A percentile compares a stretch with the other conserved stretches of the same genome.
Conservation (phyloP, 2,888 invertebrate genomes). For the Cephus pulcher region DNA sequence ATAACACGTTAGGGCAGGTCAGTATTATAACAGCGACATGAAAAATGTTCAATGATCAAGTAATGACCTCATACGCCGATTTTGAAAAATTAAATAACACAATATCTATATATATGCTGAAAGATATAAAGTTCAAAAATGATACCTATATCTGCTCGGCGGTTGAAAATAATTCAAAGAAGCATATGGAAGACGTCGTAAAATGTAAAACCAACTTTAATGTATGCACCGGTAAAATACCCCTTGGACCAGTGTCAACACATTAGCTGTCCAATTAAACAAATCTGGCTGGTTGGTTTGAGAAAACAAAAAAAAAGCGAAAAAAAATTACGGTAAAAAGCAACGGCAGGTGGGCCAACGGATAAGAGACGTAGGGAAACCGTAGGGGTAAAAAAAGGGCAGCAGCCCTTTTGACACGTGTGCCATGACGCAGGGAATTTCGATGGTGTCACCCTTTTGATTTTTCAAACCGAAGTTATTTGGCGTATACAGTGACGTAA, state of each 20-base stretch:
- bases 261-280: constrained; percentile 51
- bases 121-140: constrained; percentile 16
- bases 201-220: constrained; percentile 31
- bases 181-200: constrained; percentile 33
- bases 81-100: constrained; percentile 12
- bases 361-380: background rate
- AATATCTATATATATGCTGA: constrained; percentile 18
- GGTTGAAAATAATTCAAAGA: background rate
- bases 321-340: constrained; percentile 20
- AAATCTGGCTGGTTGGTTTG: constrained; percentile 35
- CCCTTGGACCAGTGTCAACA: constrained; percentile 20
- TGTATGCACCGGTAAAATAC: constrained; percentile 33
- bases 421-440: constrained; percentile 53
- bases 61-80: background rate
- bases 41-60: background rate
- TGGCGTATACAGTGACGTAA: constrained; percentile 29
- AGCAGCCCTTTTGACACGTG: constrained; percentile 49
- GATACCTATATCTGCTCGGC: background rate
- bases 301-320: constrained; percentile 31
- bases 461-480: constrained; percentile 25
- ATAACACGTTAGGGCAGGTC: background rate
- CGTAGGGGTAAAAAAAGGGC: constrained; percentile 12
- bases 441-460: constrained; percentile 45
- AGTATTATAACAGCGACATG: background rate
- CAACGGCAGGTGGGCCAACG: constrained; percentile 34